Evolutionary conservation across 2,888 invertebrate species (phyloP).

Genomic region (Ischnura elegans): DNA sequence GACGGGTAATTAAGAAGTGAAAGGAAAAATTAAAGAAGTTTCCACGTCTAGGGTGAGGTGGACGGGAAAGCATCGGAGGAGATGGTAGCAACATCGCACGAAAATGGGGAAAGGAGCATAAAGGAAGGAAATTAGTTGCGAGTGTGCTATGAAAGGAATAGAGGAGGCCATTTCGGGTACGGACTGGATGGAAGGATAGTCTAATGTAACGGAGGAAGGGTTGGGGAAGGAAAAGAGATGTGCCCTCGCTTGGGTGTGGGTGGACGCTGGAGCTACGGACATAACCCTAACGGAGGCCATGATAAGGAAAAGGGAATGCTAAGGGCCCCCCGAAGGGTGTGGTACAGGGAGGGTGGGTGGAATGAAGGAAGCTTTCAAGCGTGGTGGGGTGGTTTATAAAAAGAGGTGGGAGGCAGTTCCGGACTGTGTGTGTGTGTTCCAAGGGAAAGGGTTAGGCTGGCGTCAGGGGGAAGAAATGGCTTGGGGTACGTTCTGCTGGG

Average conservation of each 20-base stretch:
- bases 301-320: constrained; percentile 52
- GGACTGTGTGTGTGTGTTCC: background rate
- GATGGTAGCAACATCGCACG: background rate
- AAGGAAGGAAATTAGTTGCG: constrained; percentile 14
- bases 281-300: background rate
- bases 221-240: no score
- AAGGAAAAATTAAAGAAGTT: no score
- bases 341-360: background rate
- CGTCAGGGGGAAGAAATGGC: background rate
- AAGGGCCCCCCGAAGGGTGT: no score
- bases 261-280: background rate
- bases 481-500: background rate
- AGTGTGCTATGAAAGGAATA: background rate
- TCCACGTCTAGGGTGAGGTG: no score
- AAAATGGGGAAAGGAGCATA: background rate
- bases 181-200: background rate
- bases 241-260: background rate
- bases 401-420: background rate
- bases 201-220: background rate
- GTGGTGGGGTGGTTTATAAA: background rate
- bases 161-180: background rate
- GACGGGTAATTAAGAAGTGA: constrained; percentile 27
- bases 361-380: background rate
- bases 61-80: background rate
- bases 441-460: background rate